phyloP scores from a whole-genome alignment of 2,888 invertebrate genomes.

The Nomada hirtipes region DNA sequence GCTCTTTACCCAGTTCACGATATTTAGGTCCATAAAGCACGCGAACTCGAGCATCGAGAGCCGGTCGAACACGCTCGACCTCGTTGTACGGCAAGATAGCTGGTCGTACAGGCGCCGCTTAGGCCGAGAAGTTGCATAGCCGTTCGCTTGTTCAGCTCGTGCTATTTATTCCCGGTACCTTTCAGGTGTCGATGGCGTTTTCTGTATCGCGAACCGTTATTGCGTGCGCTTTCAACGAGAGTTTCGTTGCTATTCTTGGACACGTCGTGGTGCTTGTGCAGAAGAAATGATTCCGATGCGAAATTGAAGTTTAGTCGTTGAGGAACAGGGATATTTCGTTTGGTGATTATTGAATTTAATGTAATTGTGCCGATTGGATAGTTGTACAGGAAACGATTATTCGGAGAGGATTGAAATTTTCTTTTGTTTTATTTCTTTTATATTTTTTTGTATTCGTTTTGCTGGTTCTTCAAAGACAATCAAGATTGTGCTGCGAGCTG shows the following conservation, averaged over 20 bases:
- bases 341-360: too few species aligned
- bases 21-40: conserved; percentile 62
- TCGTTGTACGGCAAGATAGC: conserved; percentile 57
- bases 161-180: conserved; percentile 4
- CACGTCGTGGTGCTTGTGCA: too few species aligned
- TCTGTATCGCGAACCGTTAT: neutral
- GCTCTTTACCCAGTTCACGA: conserved; percentile 60
- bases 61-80: conserved; percentile 67
- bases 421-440: too few species aligned
- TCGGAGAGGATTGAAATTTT: too few species aligned
- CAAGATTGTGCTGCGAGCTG: too few species aligned
- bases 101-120: neutral
- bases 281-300: too few species aligned
- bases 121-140: neutral
- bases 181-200: conserved; percentile 6
- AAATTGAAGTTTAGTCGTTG: too few species aligned
- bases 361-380: too few species aligned
- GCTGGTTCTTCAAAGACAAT: too few species aligned
- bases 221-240: neutral
- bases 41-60: conserved; percentile 37
- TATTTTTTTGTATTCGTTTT: too few species aligned
- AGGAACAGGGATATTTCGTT: too few species aligned
- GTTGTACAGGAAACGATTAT: too few species aligned
- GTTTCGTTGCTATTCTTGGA: neutral
- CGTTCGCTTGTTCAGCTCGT: neutral